phyloP scores from a whole-genome alignment of 2,797 vertebrate species.

The Menidia menidia region DNA sequence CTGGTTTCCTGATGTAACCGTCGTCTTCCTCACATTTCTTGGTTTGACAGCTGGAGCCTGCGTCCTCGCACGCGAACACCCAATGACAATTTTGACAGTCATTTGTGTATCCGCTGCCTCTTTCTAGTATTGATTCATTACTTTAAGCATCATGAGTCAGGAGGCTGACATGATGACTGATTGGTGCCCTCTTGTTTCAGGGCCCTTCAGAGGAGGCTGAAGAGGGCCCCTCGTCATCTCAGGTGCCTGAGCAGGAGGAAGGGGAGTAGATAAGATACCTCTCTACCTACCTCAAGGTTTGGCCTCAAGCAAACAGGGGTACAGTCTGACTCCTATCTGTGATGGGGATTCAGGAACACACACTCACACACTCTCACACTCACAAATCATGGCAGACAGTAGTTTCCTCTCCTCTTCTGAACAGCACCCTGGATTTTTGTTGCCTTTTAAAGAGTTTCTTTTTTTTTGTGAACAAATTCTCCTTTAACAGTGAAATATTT shows the following conservation, averaged over 20 bases:
- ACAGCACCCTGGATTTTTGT: slow-evolving; percentile 48
- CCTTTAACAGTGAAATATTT: slow-evolving; percentile 38
- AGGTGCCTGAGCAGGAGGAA: slow-evolving; percentile 70
- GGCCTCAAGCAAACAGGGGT: slow-evolving; percentile 65
- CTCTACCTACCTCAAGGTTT: slow-evolving; percentile 82
- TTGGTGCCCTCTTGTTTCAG: slow-evolving; percentile 48
- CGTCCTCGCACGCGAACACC: slow-evolving; percentile 48
- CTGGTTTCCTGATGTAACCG: slow-evolving; percentile 85
- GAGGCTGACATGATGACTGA: slow-evolving; percentile 17
- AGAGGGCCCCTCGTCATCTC: slow-evolving; percentile 76
- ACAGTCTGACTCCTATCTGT: slow-evolving; percentile 62
- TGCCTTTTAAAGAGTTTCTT: slow-evolving; percentile 24
- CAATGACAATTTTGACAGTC: slow-evolving; percentile 53
- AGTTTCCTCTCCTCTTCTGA: slow-evolving; percentile 49
- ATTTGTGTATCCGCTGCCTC: slow-evolving; percentile 49
- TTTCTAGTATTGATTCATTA: slow-evolving; percentile 52
- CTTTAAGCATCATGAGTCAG: slow-evolving; percentile 32
- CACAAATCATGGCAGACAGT: slow-evolving; percentile 50
- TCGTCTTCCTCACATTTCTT: slow-evolving; percentile 75
- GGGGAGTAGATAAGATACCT: slow-evolving; percentile 74
- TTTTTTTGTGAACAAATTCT: slow-evolving; percentile 38
- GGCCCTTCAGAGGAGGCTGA: slow-evolving; percentile 68
- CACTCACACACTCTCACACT: slow-evolving; percentile 46
- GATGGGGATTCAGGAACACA: slow-evolving; percentile 75
- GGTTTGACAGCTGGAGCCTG: slow-evolving; percentile 68